Base-by-base conservation (phyloP, 2,797 vertebrate genomes). In the Poeciliopsis turneri region DNA sequence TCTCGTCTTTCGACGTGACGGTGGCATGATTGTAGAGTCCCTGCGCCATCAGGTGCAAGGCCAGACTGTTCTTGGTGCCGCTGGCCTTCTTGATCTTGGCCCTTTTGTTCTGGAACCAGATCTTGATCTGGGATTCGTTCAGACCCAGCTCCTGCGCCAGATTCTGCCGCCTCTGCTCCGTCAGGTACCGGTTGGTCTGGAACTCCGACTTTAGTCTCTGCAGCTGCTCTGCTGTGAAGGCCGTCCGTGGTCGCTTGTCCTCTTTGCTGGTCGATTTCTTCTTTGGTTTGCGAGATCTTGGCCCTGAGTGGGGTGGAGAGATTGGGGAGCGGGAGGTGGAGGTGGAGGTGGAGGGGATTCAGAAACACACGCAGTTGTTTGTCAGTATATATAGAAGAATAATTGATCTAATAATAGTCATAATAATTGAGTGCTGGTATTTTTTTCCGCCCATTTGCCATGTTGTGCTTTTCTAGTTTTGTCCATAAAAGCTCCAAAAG, bases 221-320 rank as follows among this genome's bases (percentile, higher is more conserved):
- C 80, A 98, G 97, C 94, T 98, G 97, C 77, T 98, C 97, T 2
- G 97, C 97, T 0, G 97, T 98, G 95, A 98, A 98, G 89, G 97
- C 97, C 51, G 97, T 98, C 82, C 97, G 95, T 15, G 97, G 97
- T 91, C 97, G 94, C 93, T 98, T 98, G 96, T 98, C 97, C 89
- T 98, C 97, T 93, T 97, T 98, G 92, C 95, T 97, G 87, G 96
- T 93, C 87, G 94, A 92, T 95, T 98, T 98, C 97, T 97, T 98
- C 97, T 99, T 99, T 97, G 97, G 98, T 97, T 98, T 99, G 57
- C 98, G 97, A 82, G 97, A 97, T 92, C 98, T 95, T 90, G 98
- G 98, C 94, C 98, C 98, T 99, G 93, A 23, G 86, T 84, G 75
- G 78, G 23, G 72, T 30, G 76, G 73, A 16, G 51, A 28, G 55